Conservation (phyloP, 2,797 vertebrate genomes). For the Sitta carolinensis region DNA sequence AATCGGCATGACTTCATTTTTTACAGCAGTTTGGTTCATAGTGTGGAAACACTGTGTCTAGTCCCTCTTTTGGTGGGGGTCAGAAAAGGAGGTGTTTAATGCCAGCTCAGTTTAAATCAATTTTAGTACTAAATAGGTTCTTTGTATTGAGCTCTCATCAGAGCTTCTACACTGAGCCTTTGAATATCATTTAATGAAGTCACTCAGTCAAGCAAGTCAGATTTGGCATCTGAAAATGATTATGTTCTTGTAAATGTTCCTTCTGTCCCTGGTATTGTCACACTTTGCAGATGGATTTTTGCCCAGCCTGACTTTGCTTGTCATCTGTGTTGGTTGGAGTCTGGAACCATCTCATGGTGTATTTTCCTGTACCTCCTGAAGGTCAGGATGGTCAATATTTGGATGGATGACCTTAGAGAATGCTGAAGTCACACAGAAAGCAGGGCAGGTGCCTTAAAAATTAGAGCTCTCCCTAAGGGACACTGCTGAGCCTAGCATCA, state of each 20-base stretch:
- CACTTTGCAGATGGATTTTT: constrained; percentile 19
- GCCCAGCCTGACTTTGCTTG: neutral
- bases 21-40: neutral
- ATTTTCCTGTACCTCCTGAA: constrained; percentile 15
- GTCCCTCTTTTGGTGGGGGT: neutral
- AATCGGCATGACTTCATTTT: neutral
- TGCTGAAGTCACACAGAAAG: constrained; percentile 11
- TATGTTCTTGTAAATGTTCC: neutral
- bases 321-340: neutral
- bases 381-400: constrained; percentile 7
- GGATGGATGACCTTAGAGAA: neutral
- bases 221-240: constrained; percentile 20
- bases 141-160: neutral
- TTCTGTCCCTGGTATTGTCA: constrained; percentile 9
- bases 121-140: neutral
- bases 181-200: constrained; percentile 17
- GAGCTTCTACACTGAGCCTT: neutral
- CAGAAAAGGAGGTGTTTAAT: neutral
- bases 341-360: neutral
- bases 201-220: constrained; percentile 6
- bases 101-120: neutral
- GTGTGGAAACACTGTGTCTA: neutral
- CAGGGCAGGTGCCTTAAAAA: constrained; percentile 10
- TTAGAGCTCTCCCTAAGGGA: neutral
- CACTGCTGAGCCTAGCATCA: neutral